These are phyloP conservation scores for Diabrotica balteata DNA, from an alignment of 2,888 invertebrate genomes.

Conservation along the genomic window DNA sequence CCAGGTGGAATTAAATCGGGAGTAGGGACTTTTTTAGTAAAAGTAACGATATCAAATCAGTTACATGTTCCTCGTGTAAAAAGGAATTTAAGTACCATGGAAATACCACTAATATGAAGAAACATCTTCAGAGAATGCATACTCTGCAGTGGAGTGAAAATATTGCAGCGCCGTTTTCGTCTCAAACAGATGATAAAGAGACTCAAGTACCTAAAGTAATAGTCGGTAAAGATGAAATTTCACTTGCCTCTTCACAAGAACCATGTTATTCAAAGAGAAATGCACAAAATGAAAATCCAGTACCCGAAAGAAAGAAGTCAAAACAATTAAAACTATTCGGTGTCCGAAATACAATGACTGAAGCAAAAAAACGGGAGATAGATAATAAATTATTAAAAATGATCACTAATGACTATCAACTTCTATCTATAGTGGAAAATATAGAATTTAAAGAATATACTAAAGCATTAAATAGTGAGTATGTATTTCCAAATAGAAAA, in stretches of 20 bases:
- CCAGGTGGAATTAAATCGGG: neutral
- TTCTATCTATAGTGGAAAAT: neutral
- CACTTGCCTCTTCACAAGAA: too few relatives aligned
- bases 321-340: neutral
- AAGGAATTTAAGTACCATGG: slow-evolving; percentile 6
- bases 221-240: too few relatives aligned
- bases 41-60: neutral
- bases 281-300: too few relatives aligned
- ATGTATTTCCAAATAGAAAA: too few relatives aligned
- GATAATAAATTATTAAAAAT: neutral
- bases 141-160: neutral
- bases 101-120: slow-evolving; percentile 2
- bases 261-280: too few relatives aligned
- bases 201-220: too few relatives aligned
- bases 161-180: too few relatives aligned
- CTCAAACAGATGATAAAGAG: too few relatives aligned
- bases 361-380: neutral
- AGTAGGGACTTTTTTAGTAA: slow-evolving; percentile 6
- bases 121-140: slow-evolving; percentile 6
- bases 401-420: neutral
- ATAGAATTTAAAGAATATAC: neutral
- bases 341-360: neutral
- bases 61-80: slow-evolving; percentile 6
- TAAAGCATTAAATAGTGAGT: too few relatives aligned
- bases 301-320: too few relatives aligned